Evolutionary conservation across 2,888 invertebrate species (phyloP).

Genomic region (Cacoxenus indagator): DNA sequence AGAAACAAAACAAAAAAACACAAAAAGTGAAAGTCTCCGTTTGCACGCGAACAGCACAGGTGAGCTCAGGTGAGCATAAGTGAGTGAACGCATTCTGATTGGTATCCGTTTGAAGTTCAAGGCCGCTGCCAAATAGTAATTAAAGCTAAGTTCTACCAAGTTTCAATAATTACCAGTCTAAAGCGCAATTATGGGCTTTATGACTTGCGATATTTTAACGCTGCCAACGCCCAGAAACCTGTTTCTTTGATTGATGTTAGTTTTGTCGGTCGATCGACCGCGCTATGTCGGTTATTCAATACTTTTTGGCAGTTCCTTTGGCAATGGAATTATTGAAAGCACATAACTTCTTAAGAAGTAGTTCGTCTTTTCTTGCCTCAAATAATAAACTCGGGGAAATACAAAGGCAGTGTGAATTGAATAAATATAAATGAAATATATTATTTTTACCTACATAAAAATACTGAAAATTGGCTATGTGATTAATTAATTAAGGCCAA

Average conservation of each 20-base stretch:
- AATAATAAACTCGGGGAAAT: no score
- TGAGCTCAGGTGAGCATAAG: no score
- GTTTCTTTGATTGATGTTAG: constrained; percentile 4
- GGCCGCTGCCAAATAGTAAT: constrained; percentile 47
- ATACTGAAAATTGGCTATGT: no score
- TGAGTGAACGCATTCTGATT: constrained; percentile 57
- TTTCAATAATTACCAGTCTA: background rate
- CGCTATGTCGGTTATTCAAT: background rate
- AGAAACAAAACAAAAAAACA: no score
- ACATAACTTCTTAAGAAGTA: no score
- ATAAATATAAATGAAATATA: no score
- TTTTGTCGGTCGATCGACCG: background rate
- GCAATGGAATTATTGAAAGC: background rate
- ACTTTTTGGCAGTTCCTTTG: background rate
- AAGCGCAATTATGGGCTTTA: constrained; percentile 4
- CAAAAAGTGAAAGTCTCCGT: constrained; percentile 52
- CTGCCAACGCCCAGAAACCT: constrained; percentile 10
- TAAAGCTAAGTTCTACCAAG: constrained; percentile 34
- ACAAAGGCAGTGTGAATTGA: no score
- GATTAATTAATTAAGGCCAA: no score
- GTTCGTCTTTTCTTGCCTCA: no score
- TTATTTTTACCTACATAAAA: no score
- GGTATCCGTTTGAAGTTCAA: constrained; percentile 48
- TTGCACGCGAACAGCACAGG: constrained; percentile 13
- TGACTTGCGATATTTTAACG: background rate